These are phyloP conservation scores for Clarias platycephalus DNA, from an alignment of 2,797 vertebrate species.

Conservation along the genomic window DNA sequence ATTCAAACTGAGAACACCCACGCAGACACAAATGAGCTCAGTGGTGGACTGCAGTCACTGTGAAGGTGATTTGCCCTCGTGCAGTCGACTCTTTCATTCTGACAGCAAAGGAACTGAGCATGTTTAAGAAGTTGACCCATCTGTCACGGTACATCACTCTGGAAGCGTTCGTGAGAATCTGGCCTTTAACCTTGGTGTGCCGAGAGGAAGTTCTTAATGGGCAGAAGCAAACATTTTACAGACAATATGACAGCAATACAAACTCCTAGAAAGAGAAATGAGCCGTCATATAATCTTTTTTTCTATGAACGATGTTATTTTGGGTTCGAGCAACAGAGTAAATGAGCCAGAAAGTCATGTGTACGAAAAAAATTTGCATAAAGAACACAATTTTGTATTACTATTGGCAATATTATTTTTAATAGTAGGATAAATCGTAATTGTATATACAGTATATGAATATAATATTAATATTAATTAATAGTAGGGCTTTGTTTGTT, in stretches of 20 bases:
- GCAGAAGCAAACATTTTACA: slow-evolving; percentile 42
- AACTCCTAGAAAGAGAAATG: slow-evolving; percentile 27
- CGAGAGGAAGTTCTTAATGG: slow-evolving; percentile 33
- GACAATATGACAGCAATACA: slow-evolving; percentile 39
- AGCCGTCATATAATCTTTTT: background rate
- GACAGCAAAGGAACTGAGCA: slow-evolving; percentile 28
- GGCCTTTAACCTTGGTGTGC: slow-evolving; percentile 10
- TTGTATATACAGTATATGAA: background rate
- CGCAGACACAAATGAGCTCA: slow-evolving; percentile 12
- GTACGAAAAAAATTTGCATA: background rate
- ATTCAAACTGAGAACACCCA: slow-evolving; percentile 8
- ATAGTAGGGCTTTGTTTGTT: background rate
- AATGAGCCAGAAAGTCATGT: background rate
- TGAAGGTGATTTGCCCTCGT: slow-evolving; percentile 16
- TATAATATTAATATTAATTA: background rate
- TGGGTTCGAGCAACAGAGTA: background rate
- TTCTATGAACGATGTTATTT: slow-evolving; percentile 13
- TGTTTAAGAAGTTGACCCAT: slow-evolving; percentile 21
- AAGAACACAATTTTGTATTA: background rate
- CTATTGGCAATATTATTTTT: background rate
- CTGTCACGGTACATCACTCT: slow-evolving; percentile 41
- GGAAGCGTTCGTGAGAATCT: slow-evolving; percentile 24
- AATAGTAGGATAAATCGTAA: background rate
- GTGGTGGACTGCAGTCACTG: slow-evolving; percentile 3
- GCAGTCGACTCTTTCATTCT: slow-evolving; percentile 25